phyloP scores from a whole-genome alignment of 2,113 vertebrate species.

The Heterotilapia buettikoferi region DNA sequence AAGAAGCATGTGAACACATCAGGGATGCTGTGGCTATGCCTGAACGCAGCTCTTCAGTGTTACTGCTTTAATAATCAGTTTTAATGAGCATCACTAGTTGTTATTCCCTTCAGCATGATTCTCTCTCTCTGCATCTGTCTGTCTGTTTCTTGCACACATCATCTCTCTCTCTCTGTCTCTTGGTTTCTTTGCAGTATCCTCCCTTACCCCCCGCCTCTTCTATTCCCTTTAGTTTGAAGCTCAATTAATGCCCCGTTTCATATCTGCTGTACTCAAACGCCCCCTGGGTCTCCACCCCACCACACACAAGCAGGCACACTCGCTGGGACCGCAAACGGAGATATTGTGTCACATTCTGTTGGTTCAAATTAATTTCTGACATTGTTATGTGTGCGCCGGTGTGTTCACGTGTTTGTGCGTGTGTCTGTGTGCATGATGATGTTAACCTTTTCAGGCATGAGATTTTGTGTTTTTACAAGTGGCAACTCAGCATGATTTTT shows the following conservation, averaged over 20 bases:
- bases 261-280: conserved; percentile 52
- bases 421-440: not conserved
- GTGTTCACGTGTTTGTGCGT: not conserved
- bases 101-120: conserved; percentile 68
- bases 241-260: conserved; percentile 69
- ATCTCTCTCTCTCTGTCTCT: not conserved
- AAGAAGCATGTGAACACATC: not conserved
- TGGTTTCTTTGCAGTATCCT: not conserved
- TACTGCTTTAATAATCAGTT: conserved; percentile 78
- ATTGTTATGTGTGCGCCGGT: not conserved
- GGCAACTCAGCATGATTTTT: not conserved
- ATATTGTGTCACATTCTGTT: conserved; percentile 12
- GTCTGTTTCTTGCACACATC: not conserved
- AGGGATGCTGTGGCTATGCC: conserved; percentile 50
- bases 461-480: not conserved
- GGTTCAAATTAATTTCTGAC: conserved; percentile 14
- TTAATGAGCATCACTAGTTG: conserved; percentile 74
- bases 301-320: not conserved
- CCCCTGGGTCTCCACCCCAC: conserved; percentile 14
- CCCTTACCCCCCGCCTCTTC: not conserved
- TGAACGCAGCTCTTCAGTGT: conserved; percentile 58
- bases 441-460: not conserved
- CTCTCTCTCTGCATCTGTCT: conserved; percentile 11
- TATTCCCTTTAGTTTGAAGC: conserved; percentile 57
- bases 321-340: not conserved